Percentiles rank a stretch among this genome's conserved stretches.
phyloP scores from a whole-genome alignment of 2,113 vertebrate species.

The Xerus inauris region DNA sequence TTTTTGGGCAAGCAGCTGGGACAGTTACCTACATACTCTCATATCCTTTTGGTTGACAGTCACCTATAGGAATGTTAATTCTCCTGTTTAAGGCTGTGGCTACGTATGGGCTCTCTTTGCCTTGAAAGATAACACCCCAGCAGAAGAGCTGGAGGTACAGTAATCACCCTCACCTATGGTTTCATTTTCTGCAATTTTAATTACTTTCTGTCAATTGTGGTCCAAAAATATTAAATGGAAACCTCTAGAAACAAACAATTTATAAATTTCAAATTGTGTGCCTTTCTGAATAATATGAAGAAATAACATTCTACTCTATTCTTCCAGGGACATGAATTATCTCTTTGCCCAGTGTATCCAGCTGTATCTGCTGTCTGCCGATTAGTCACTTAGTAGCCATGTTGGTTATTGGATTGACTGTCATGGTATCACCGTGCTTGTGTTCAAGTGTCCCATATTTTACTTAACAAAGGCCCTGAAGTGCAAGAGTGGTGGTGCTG shows the following conservation, averaged over 20 bases:
- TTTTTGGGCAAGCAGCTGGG: neutral
- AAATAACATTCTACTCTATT: neutral
- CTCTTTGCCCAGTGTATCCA: neutral
- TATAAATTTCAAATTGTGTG: neutral
- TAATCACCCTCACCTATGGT: too few species aligned
- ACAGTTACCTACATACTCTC: neutral
- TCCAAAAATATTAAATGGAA: neutral
- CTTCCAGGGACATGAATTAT: neutral
- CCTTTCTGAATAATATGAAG: neutral
- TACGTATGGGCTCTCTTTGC: neutral
- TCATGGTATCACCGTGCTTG: neutral
- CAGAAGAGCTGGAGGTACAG: neutral
- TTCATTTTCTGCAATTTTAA: neutral
- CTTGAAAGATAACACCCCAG: neutral
- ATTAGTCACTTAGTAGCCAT: neutral
- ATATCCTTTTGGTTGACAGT: neutral
- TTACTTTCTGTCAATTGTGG: neutral
- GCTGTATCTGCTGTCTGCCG: neutral
- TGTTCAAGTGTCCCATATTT: neutral
- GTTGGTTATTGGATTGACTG: neutral
- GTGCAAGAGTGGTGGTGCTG: neutral
- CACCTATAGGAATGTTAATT: neutral
- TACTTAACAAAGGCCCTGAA: neutral
- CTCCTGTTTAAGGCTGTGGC: neutral
- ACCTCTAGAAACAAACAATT: neutral